Base-by-base conservation (phyloP, 2,113 vertebrate genomes). In the Toxostoma redivivum region DNA sequence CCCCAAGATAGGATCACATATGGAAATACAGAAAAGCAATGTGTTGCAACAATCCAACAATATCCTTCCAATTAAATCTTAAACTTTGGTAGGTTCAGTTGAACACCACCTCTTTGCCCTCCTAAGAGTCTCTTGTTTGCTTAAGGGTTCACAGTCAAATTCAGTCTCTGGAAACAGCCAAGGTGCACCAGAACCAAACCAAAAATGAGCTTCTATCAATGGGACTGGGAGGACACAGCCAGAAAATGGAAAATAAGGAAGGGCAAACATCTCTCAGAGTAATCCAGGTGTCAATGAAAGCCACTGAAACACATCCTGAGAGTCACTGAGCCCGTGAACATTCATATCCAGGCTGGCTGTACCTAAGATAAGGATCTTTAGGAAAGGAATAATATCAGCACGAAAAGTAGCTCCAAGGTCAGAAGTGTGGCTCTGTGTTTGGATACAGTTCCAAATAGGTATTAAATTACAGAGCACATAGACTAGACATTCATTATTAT, bases 1-100 rank as follows among this genome's bases (percentile, higher is more conserved):
- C 96, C 97, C 89, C 86, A 94, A 93, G 95, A 94, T 92, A 96
- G 92, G 97, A 97, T 97, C 97, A 96, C 93, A 96, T 97, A 96
- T 96, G 96, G 96, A 95, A 97, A 95, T 94, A 95, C 12, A 80
- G 92, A 94, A 96, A 95, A 94, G 94, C 95, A 97, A 95, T 93
- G 96, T 94, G 94, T 93, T 94, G 78, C 92, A 96, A 96, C 94
- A 95, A 91, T 94, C 83, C 90, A 96, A 96, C 94, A 94, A 95
- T 90, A 95, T 95, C 96, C 81, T 96, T 95, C 88, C 65, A 94
- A 95, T 95, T 95, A 97, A 67, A 83, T 82, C 79, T 50, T 83
- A 91, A 93, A 94, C 88, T 66, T 94, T 20, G 35, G 74, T 79
- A 45, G 54, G 86, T 92, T 94, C 69, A 91, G 74, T 64, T 0